Evolutionary conservation across 30 jellyfish, hydroid and myxozoan species (phyloP), one percentile per base, ranked within the genome.

Genomic region (Cassiopea xamachana): DNA sequence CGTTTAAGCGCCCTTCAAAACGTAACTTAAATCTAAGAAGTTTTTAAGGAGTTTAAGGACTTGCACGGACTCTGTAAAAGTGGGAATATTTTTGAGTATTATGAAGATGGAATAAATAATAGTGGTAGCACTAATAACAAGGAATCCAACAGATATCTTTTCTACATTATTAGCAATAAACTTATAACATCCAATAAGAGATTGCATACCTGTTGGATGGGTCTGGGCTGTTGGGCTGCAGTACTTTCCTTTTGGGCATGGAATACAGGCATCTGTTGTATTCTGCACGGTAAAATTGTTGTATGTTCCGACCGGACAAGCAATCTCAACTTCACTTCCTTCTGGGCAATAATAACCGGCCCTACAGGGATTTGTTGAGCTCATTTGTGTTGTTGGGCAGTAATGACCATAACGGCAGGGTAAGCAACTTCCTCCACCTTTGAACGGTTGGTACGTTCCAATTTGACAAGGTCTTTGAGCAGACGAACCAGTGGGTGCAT

Each of bases 281-380:
- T 81, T 85, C 92, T 86, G 97, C 81, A 86, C 93, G 4, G 99
- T 93, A 61, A 89, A 90, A 69, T 93, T 92, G 73, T 96, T 96
- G 87, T 96, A 96, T 4, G 99, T 96, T 60, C 99, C 99, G 73
- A 94, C 97, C 67, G 99, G 99, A 83, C 99, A 96, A 15, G 96
- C 92, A 75, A 69, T 59, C 80, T 84, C 98, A 0, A 96, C 97
- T 80, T 96, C 99, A 86, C 98, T 92, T 2, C 99, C 99, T 81
- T 91, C 98, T 72, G 98, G 98, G 64, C 99, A 96, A 87, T 96
- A 96, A 86, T 82, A 96, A 27, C 99, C 99, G 2, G 98, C 94
- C 8, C 88, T 60, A 70, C 99, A 96, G 16, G 98, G 98, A 7
- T 58, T 45, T 1, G 98, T 88, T 45, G 82, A 44, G 45, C 80